A percentile compares a stretch with the other conserved stretches of the same genome.
Conservation (phyloP, 2,797 vertebrate species). For the Acanthurus tractus region DNA sequence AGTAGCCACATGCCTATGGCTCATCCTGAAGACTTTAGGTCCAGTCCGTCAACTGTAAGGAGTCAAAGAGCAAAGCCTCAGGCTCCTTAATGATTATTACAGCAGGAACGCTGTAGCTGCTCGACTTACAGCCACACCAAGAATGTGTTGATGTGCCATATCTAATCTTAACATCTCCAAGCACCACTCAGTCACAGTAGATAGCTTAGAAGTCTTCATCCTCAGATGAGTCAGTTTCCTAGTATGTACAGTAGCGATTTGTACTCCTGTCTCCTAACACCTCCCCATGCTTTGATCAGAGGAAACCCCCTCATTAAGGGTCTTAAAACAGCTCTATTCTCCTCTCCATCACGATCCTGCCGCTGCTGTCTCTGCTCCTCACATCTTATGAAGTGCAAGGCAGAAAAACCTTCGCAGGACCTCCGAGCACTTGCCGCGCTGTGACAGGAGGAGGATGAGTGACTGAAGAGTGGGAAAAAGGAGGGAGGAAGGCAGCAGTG, state of each 20-base stretch:
- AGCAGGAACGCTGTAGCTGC: conserved; percentile 23
- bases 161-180: conserved; percentile 68
- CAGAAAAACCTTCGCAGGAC: conserved; percentile 20
- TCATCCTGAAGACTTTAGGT: conserved; percentile 51
- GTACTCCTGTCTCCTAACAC: conserved; percentile 30
- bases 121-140: conserved; percentile 35
- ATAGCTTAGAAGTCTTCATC: conserved; percentile 40
- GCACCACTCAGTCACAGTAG: conserved; percentile 51
- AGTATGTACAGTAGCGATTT: conserved; percentile 25
- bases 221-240: conserved; percentile 38
- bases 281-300: conserved; percentile 48
- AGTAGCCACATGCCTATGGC: conserved; percentile 46
- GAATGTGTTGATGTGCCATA: conserved; percentile 51
- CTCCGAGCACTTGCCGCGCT: not conserved
- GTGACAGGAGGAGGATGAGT: conserved; percentile 28
- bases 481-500: conserved; percentile 17
- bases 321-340: conserved; percentile 24
- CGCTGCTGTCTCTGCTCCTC: not conserved
- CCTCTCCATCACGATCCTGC: conserved; percentile 18
- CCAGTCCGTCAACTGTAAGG: conserved; percentile 47
- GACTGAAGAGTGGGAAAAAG: conserved; percentile 36
- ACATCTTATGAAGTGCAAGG: not conserved
- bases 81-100: conserved; percentile 27
- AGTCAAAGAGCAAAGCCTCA: conserved; percentile 21
- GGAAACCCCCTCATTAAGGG: conserved; percentile 56